Evolutionary conservation across 2,797 vertebrate genomes (phyloP), one percentile per base, ranked within the genome.

Genomic region (Acanthopagrus latus): DNA sequence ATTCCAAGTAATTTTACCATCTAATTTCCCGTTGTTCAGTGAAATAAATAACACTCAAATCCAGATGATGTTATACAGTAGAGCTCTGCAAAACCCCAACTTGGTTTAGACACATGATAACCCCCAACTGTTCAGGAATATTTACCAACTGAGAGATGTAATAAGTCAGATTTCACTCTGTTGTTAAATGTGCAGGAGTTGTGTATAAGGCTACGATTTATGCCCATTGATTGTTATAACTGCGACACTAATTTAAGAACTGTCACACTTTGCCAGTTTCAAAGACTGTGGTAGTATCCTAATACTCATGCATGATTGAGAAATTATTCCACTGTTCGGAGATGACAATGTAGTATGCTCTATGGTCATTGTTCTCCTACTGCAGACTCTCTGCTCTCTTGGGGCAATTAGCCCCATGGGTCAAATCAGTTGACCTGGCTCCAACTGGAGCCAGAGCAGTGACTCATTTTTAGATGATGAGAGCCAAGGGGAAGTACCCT

Each of bases 401-500:
- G 74, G 78, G 82, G 72, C 79, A 90, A 91, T 92, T 90, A 90
- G 81, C 89, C 82, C 86, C 86, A 78, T 21, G 80, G 91, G 84
- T 91, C 89, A 86, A 86, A 89, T 78, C 69, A 52, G 69, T 81
- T 90, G 89, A 92, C 89, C 88, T 82, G 71, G 66, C 70, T 54
- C 77, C 1, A 55, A 76, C 79, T 84, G 62, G 54, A 85, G 83
- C 85, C 83, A 79, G 43, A 83, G 67, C 38, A 69, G 78, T 90
- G 89, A 92, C 79, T 92, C 90, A 92, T 80, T 85, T 41, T 82
- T 41, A 74, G 69, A 76, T 86, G 88, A 89, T 80, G 81, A 86
- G 78, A 82, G 76, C 75, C n/a, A 5, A 64, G 65, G 82, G 70
- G 76, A 74, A 74, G 62, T 47, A 78, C 85, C 82, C 73, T 4